These are phyloP conservation scores for Hydrotaea diabolus DNA, from an alignment of 2,888 invertebrate genomes.

Conservation along the genomic window DNA sequence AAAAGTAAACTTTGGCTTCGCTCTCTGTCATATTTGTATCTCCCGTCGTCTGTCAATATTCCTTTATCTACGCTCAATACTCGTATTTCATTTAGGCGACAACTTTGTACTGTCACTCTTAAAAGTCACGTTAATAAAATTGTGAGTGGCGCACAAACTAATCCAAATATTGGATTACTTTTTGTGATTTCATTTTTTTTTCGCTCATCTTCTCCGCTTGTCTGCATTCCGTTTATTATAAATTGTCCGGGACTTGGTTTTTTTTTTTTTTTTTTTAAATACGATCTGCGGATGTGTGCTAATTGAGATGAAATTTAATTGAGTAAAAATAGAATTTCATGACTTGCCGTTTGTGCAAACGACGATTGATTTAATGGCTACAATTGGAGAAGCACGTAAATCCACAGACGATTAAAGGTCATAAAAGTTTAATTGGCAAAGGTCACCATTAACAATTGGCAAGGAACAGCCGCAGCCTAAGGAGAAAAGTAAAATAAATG, in stretches of 20 bases:
- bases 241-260: not conserved
- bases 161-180: not conserved
- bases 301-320: constrained; percentile 48
- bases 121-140: no score
- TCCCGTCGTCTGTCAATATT: not conserved
- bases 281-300: constrained; percentile 21
- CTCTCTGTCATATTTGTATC: no score
- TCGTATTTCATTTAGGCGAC: no score
- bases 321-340: constrained; percentile 52
- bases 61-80: no score
- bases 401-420: not conserved
- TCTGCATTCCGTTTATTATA: not conserved
- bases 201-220: not conserved
- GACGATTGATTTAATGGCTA: not conserved
- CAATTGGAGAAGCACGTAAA: not conserved
- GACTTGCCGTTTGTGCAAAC: constrained; percentile 30
- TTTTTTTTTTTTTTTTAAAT: not conserved
- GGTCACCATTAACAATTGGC: not conserved
- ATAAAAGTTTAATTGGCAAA: constrained; percentile 5
- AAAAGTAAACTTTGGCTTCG: not conserved
- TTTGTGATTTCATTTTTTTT: no score
- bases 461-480: not conserved
- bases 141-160: not conserved
- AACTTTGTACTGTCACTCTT: no score
- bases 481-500: not conserved